phyloP scores from a whole-genome alignment of 1,140 invertebrate genomes.

The Physella acuta region DNA sequence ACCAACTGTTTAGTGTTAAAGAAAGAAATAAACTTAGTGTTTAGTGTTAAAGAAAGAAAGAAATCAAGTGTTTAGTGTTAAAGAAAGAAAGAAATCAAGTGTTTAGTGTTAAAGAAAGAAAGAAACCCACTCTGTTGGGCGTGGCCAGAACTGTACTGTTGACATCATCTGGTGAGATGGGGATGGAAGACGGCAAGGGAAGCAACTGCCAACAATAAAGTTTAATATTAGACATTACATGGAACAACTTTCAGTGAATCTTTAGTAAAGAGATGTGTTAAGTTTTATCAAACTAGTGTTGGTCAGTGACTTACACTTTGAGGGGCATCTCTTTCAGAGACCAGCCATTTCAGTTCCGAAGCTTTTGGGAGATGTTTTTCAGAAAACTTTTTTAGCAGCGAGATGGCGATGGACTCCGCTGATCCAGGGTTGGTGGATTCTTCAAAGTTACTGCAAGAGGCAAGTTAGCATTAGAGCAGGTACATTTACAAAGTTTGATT shows the following conservation, averaged over 20 bases:
- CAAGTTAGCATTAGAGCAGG: no score
- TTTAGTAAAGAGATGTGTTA: no score
- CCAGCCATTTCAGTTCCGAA: slow-evolving; percentile 80
- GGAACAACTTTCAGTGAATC: no score
- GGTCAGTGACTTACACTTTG: slow-evolving; percentile 65
- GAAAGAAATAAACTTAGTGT: no score
- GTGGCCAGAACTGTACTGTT: slow-evolving; percentile 33
- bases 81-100: no score
- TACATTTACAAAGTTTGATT: no score
- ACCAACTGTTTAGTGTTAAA: no score
- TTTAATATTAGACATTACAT: no score
- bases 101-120: no score
- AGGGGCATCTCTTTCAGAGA: slow-evolving; percentile 77
- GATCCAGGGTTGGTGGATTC: slow-evolving; percentile 56
- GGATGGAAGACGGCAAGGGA: slow-evolving; percentile 74
- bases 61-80: no score
- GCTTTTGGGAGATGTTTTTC: slow-evolving; percentile 77
- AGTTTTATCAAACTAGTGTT: neutral
- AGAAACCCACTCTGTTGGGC: neutral
- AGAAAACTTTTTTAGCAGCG: slow-evolving; percentile 75
- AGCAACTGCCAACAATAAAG: no score
- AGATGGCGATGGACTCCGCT: slow-evolving; percentile 78
- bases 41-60: no score
- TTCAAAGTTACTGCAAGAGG: slow-evolving; percentile 25
- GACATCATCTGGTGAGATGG: slow-evolving; percentile 68